Conservation (phyloP, 2,113 vertebrate genomes). For the Crotalus viridis region DNA sequence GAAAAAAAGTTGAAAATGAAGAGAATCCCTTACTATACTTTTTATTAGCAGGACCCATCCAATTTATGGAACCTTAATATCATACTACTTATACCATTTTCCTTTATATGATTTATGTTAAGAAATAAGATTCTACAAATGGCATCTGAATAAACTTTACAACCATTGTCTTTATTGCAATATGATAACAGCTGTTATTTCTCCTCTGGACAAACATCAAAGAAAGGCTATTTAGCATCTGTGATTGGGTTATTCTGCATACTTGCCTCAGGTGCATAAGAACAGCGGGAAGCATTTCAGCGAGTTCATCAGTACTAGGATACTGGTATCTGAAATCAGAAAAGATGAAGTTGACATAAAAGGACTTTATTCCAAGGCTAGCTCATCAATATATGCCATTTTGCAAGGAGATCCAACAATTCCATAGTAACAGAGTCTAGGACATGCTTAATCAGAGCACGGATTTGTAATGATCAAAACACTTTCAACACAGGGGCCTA, state of each 20-base stretch:
- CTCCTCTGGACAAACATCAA: neutral
- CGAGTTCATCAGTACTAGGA: slow-evolving; percentile 91
- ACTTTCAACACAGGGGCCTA: neutral
- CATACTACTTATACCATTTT: neutral
- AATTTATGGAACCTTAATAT: neutral
- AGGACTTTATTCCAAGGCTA: neutral
- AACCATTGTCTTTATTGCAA: neutral
- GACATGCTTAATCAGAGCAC: neutral
- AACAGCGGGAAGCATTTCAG: slow-evolving; percentile 90
- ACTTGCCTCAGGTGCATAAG: slow-evolving; percentile 88
- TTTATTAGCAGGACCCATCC: neutral
- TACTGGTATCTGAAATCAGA: slow-evolving; percentile 85
- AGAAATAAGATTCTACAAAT: neutral
- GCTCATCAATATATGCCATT: neutral
- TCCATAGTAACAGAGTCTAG: neutral
- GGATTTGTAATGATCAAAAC: neutral
- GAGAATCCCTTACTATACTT: slow-evolving; percentile 13
- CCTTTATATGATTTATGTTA: neutral
- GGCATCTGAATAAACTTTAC: neutral
- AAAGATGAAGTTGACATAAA: slow-evolving; percentile 1
- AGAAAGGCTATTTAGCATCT: neutral
- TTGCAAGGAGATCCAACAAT: neutral
- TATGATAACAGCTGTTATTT: neutral
- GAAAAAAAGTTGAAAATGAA: slow-evolving; percentile 55
- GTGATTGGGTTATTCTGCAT: slow-evolving; percentile 4